Evolutionary conservation across 2,797 vertebrate genomes (phyloP).

Genomic region (Sebastes cheni): DNA sequence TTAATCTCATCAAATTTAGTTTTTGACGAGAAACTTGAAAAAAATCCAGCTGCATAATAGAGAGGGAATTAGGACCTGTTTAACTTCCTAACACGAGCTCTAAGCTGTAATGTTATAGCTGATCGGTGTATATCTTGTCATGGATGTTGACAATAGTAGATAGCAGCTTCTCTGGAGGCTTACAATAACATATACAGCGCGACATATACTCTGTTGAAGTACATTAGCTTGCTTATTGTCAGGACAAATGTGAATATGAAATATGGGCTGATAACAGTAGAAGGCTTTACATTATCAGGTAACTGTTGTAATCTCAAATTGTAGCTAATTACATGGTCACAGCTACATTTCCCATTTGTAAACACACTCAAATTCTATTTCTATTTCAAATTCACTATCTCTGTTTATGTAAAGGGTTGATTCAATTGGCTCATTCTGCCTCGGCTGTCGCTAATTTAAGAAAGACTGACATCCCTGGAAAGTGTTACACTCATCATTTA

Average conservation of each 20-base stretch:
- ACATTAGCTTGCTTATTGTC: neutral
- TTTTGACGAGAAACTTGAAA: no score
- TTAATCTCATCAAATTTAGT: no score
- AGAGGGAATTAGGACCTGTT: no score
- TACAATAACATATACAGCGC: neutral
- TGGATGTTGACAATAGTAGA: neutral
- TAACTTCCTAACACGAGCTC: no score
- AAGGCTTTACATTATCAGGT: constrained; percentile 24
- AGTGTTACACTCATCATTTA: constrained; percentile 1
- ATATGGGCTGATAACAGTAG: neutral
- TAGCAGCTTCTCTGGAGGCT: neutral
- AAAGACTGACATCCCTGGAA: constrained; percentile 28
- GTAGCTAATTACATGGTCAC: neutral
- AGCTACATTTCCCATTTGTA: constrained; percentile 39
- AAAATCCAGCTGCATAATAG: no score
- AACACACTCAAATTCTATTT: constrained; percentile 32
- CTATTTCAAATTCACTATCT: constrained; percentile 21
- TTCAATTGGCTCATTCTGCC: constrained; percentile 13
- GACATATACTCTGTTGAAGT: neutral
- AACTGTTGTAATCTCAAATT: constrained; percentile 20
- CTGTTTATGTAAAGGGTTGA: constrained; percentile 58
- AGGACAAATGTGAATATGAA: neutral
- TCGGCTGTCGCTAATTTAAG: constrained; percentile 28
- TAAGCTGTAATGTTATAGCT: no score
- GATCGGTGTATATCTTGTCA: neutral